Base-by-base conservation (phyloP, 64 coral and sea anemone species). In the Trachythela sp. region DNA sequence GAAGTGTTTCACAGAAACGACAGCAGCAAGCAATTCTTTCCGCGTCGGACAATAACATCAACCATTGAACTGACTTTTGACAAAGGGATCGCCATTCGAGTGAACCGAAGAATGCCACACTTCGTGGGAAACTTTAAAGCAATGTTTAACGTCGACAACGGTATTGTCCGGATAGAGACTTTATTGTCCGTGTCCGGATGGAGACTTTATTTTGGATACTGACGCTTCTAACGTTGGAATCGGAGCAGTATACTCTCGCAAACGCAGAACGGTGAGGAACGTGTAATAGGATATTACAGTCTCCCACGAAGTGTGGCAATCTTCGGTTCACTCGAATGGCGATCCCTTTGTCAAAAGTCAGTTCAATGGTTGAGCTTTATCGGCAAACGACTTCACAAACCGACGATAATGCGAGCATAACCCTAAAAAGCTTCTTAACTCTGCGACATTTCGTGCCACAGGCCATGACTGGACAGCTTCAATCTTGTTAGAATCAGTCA, bases 11-110 rank as follows among this genome's bases (percentile, higher is more conserved):
- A 56, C 84, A 31, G 35, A 30, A 2, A 35, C 32, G 31, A 58
- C 58, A 39, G 52, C 92, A 64, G 32, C 27, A 26, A 77, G 88
- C 39, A 80, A 87, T 27, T 60, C 48, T 31, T 80, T 70, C 13
- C 86, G 88, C 0, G 84, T 64, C 27, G 22, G 77, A n/a, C 72
- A 54, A 14, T 80, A 85, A 51, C 88, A 88, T 56, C 71, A 31
- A 4, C 59, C 59, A 8, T 68, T 68, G 59, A 22, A 68, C 30
- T 6, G 3, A 22, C 18, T 68, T 6, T 6, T 31, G 2, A 31
- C 3, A 22, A 68, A 68, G 18, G 59, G 30, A n/a, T 4, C 30
- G 7, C 20, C 30, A 68, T 68, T 68, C 59, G 30, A 68, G 20
- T 68, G 59, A 14, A n/a, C 59, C 3, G 59, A 68, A 14, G 59